A percentile compares a stretch with the other conserved stretches of the same genome.
These are phyloP conservation scores for Heliconius hewitsoni DNA, from an alignment of 1,140 invertebrate genomes.

Conservation along the genomic window DNA sequence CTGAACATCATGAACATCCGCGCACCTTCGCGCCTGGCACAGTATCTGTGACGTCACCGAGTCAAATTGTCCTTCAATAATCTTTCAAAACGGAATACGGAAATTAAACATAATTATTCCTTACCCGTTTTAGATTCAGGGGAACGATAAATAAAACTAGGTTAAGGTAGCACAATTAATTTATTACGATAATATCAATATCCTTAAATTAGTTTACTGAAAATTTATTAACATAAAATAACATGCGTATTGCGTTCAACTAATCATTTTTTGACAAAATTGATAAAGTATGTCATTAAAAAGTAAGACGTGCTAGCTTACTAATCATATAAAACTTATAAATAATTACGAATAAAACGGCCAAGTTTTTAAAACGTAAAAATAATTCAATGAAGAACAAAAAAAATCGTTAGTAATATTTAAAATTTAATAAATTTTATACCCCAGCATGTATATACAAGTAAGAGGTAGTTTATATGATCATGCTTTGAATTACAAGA, in stretches of 20 bases:
- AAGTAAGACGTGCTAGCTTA: not conserved
- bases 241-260: not conserved
- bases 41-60: conserved; percentile 71
- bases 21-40: conserved; percentile 76
- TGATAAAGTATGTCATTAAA: conserved; percentile 9
- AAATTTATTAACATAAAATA: conserved; percentile 29
- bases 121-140: conserved; percentile 51
- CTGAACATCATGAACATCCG: conserved; percentile 68
- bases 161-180: conserved; percentile 58
- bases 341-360: not conserved
- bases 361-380: no score
- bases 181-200: conserved; percentile 33
- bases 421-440: no score
- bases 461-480: no score
- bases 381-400: no score
- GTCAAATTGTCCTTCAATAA: conserved; percentile 55
- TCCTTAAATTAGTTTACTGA: conserved; percentile 16
- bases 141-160: conserved; percentile 57
- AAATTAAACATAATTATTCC: conserved; percentile 74
- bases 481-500: no score
- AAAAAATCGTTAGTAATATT: no score
- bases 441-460: no score
- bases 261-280: conserved; percentile 25
- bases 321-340: not conserved
- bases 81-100: conserved; percentile 59